Evolutionary conservation across 1,140 invertebrate genomes (phyloP).

Genomic region (Bombus superbus): DNA sequence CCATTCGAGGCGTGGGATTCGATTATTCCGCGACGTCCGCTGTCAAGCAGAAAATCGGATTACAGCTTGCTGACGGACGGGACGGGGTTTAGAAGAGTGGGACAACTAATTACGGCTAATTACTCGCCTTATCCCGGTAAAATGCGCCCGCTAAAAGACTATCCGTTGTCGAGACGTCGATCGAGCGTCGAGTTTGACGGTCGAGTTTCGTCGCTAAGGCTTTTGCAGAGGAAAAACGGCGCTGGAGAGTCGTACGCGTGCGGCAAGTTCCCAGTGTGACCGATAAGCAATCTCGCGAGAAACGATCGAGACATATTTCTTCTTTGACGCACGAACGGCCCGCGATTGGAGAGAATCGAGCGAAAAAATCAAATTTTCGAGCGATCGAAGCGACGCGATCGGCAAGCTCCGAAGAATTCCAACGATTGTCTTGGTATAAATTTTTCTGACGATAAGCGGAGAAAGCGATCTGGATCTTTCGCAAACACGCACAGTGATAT

Average conservation of each 20-base stretch:
- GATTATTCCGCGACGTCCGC: conserved; percentile 42
- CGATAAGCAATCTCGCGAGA: conserved; percentile 22
- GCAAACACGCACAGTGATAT: no score
- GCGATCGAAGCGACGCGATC: neutral
- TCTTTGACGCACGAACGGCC: conserved; percentile 7
- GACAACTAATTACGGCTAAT: conserved; percentile 66
- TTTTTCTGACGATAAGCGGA: neutral
- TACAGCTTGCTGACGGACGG: conserved; percentile 59
- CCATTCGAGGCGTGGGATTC: conserved; percentile 55
- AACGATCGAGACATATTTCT: conserved; percentile 10
- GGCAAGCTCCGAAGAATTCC: neutral
- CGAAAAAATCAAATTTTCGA: conserved; percentile 10
- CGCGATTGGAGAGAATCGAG: neutral
- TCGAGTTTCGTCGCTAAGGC: neutral
- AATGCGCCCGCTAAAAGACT: neutral
- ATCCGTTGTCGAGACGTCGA: neutral
- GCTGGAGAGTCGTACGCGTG: neutral
- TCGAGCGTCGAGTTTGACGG: neutral
- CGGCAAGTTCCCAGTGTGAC: neutral
- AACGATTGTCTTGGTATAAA: neutral
- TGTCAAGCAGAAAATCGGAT: conserved; percentile 63
- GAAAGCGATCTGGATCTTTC: neutral
- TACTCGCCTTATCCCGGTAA: conserved; percentile 49
- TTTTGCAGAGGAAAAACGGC: neutral
- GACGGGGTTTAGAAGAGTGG: conserved; percentile 8